Evolutionary conservation across 2,888 invertebrate species (phyloP), one percentile per base, ranked within the genome.

Genomic region (Cetonia aurata): DNA sequence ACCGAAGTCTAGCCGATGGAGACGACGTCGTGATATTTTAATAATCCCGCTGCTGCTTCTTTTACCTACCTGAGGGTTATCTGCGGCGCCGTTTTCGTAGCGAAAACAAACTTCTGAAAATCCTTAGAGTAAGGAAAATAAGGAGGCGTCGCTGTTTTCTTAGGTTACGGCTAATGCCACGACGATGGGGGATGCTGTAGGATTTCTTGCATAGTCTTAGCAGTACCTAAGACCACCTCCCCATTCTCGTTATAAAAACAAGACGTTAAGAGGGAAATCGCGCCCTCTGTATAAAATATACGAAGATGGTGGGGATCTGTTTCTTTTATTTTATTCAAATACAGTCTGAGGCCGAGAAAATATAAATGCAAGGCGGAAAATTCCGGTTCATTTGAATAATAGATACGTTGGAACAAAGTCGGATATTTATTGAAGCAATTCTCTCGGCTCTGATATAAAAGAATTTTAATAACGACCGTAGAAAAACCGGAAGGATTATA

Each of bases 321-420:
- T 13, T 44, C 44, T 44, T 44, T 44, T 6, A 44, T 44, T 44
- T 44, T 44, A 44, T 44, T 44, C 44, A 6, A 44, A 44, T 44
- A 44, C 13, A 25, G 25, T 4, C 25, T 13, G 44, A 13, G 44
- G 13, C 6, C 6, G 12, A 13, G 44, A 44, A 44, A 44, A 44
- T 44, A 44, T 44, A 44, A 44, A 44, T 44, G 44, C 6, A 44
- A 44, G 44, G 44, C 44, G 44, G 44, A 44, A 44, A 44, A 13
- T 13, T 44, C 25, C 44, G 44, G 12, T 44, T 44, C 44, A 13
- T 44, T 44, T 44, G 44, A 44, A 44, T 44, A 44, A 44, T 44
- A 44, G 44, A 44, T 44, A 6, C 44, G 44, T 13, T 10, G 13
- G 13, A 6, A 6, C 44, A 44, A 13, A 44, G 13, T n/a, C 25